Evolutionary conservation across 2,113 vertebrate genomes (phyloP).

Genomic region (Daboia siamensis): DNA sequence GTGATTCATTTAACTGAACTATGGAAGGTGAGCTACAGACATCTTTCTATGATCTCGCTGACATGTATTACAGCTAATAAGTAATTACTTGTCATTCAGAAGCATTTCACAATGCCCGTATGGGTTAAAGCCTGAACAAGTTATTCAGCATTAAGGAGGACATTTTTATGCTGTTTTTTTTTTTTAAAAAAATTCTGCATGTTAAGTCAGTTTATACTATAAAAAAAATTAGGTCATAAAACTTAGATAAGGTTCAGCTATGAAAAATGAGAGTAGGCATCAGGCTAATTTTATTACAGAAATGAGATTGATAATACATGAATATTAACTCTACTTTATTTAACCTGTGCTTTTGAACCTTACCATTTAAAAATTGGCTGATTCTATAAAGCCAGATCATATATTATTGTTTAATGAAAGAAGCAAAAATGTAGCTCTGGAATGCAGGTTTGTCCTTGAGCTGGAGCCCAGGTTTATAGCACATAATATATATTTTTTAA

Average conservation of each 20-base stretch:
- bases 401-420: background rate
- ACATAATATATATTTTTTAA: background rate
- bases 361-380: background rate
- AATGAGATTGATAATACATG: constrained; percentile 44
- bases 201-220: constrained; percentile 54
- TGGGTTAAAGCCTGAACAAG: constrained; percentile 27
- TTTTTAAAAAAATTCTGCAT: background rate
- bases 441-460: background rate
- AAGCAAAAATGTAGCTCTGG: background rate
- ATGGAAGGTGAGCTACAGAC: constrained; percentile 26
- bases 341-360: constrained; percentile 13
- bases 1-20: constrained; percentile 16
- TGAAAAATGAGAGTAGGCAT: constrained; percentile 27
- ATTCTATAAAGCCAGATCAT: background rate
- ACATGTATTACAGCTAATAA: constrained; percentile 38
- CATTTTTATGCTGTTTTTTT: constrained; percentile 26
- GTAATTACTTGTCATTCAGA: constrained; percentile 44
- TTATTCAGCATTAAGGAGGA: constrained; percentile 19
- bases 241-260: constrained; percentile 40
- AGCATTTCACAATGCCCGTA: constrained; percentile 25
- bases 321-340: constrained; percentile 7
- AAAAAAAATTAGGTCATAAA: constrained; percentile 58
- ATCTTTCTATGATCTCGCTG: constrained; percentile 34
- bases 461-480: background rate
- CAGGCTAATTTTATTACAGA: constrained; percentile 55